These are phyloP conservation scores for Colletes collaris DNA, from an alignment of 2,888 invertebrate genomes.

Conservation along the genomic window DNA sequence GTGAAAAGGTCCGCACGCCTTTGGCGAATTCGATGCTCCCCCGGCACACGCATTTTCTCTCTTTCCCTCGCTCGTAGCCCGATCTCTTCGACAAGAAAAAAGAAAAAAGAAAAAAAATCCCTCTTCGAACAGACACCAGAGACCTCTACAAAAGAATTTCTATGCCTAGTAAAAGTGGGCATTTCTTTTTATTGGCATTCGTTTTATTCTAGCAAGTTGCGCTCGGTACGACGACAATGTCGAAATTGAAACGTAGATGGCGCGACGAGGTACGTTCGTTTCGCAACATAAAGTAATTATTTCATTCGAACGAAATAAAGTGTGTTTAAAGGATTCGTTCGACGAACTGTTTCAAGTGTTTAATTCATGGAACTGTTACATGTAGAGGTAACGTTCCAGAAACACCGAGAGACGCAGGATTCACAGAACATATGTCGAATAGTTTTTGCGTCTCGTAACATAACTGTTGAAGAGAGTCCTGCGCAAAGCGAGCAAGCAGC, in stretches of 20 bases:
- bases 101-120: background rate
- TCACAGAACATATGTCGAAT: background rate
- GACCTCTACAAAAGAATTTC: background rate
- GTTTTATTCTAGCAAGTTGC: background rate
- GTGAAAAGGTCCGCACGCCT: conserved; percentile 75
- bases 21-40: conserved; percentile 64
- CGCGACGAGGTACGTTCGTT: too few species aligned
- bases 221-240: too few species aligned
- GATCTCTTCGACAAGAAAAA: conserved; percentile 9
- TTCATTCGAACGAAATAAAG: too few species aligned
- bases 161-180: background rate
- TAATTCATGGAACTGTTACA: background rate
- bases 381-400: background rate
- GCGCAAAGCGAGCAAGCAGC: background rate
- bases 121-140: background rate
- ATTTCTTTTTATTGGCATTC: background rate
- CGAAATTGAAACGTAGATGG: too few species aligned
- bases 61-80: background rate
- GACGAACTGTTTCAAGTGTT: background rate
- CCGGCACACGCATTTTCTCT: background rate
- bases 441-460: conserved; percentile 10
- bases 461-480: conserved; percentile 3
- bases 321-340: too few species aligned
- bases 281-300: too few species aligned
- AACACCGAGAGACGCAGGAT: background rate